These are phyloP conservation scores for Megaceryle torquata DNA, from an alignment of 2,113 vertebrate genomes.

Conservation along the genomic window DNA sequence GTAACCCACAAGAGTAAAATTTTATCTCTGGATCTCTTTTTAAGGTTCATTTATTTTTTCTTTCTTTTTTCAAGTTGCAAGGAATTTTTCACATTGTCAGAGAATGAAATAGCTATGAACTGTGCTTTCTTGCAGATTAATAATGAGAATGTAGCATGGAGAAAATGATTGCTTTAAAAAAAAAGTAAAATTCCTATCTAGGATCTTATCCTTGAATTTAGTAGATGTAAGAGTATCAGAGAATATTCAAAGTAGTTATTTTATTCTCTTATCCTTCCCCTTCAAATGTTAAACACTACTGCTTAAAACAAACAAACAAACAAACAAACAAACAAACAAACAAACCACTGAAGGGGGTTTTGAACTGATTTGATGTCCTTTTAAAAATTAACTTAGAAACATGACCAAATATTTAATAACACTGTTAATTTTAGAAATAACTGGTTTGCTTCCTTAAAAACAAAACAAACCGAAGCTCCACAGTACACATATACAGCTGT, in stretches of 20 bases:
- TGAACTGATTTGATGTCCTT: neutral
- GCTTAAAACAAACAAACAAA: neutral
- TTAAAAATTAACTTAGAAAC: neutral
- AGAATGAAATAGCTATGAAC: neutral
- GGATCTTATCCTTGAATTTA: neutral
- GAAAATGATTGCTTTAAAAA: neutral
- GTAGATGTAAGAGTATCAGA: neutral
- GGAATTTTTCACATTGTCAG: neutral
- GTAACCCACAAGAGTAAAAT: neutral
- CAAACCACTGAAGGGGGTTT: accelerated
- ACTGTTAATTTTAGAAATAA: neutral
- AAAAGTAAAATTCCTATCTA: neutral
- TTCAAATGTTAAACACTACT: neutral
- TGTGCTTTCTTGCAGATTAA: neutral
- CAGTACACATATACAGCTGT: neutral
- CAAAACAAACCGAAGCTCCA: neutral
- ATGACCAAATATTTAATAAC: neutral
- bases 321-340: no score
- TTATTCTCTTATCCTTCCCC: neutral
- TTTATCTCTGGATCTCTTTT: neutral
- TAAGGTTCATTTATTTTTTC: neutral
- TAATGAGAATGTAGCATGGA: neutral
- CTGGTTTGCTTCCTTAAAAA: neutral
- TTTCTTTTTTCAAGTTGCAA: neutral
- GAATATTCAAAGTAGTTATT: neutral